Conservation (phyloP, 2,888 invertebrate species). For the Sturmia bella region DNA sequence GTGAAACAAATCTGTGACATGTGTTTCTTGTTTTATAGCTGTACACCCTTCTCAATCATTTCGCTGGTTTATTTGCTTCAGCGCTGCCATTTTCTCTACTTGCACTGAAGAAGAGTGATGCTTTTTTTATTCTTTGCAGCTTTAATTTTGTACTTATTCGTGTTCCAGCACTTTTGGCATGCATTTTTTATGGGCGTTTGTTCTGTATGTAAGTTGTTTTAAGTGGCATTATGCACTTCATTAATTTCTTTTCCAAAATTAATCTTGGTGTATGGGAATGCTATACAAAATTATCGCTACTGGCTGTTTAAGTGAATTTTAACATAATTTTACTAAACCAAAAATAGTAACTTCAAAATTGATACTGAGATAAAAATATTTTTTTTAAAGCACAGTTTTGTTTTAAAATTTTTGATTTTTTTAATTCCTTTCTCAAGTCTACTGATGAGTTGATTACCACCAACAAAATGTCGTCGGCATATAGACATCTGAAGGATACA, state of each 20-base stretch:
- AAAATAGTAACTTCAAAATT: no score
- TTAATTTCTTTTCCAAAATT: slow-evolving; percentile 61
- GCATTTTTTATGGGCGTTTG: slow-evolving; percentile 42
- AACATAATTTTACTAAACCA: no score
- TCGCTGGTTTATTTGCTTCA: background rate
- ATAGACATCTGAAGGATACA: no score
- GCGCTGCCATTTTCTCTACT: background rate
- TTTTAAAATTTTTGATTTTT: no score
- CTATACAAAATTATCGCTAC: no score
- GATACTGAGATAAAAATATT: no score
- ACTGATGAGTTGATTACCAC: no score
- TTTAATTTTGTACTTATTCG: slow-evolving; percentile 30
- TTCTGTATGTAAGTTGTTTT: slow-evolving; percentile 44
- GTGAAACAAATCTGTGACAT: slow-evolving; percentile 81
- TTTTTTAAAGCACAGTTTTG: no score
- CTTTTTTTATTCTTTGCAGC: slow-evolving; percentile 16
- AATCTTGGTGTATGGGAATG: background rate
- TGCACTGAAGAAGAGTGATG: slow-evolving; percentile 47
- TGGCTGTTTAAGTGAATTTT: no score
- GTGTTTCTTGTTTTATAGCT: slow-evolving; percentile 74
- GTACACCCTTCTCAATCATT: slow-evolving; percentile 7
- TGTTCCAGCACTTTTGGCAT: slow-evolving; percentile 12
- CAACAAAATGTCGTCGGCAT: no score
- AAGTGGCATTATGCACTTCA: slow-evolving; percentile 69
- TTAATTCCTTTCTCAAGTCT: no score